Evolutionary conservation across 2,113 vertebrate genomes (phyloP).

Genomic region (Micromys minutus): DNA sequence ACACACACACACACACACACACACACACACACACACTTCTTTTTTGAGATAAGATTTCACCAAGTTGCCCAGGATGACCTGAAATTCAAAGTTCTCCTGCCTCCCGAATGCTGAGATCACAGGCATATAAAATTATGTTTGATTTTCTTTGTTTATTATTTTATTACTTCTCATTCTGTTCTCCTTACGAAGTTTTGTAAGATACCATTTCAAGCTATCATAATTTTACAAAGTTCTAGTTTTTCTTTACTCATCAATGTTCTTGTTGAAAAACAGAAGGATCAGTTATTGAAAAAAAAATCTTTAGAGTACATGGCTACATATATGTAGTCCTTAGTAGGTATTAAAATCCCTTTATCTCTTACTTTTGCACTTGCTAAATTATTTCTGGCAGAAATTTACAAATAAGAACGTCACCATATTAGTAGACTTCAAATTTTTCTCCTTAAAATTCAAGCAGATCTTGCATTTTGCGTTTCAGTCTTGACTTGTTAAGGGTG

Average conservation of each 20-base stretch:
- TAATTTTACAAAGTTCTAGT: neutral
- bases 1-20: neutral
- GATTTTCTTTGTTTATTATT: neutral
- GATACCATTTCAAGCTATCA: neutral
- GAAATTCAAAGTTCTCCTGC: neutral
- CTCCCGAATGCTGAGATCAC: neutral
- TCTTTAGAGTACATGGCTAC: neutral
- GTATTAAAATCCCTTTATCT: neutral
- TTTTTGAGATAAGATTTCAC: neutral
- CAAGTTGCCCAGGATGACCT: neutral
- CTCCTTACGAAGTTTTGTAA: neutral
- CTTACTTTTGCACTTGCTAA: neutral
- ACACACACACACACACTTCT: neutral
- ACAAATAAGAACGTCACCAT: neutral
- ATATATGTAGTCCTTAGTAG: neutral
- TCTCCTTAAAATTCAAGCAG: neutral
- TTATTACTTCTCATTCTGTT: neutral
- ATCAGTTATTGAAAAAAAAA: neutral
- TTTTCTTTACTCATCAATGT: neutral
- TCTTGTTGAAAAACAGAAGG: neutral
- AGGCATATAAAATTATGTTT: neutral
- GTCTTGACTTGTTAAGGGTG: neutral
- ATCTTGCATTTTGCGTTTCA: slow-evolving; percentile 30
- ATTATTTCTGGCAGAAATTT: neutral
- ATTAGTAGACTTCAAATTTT: neutral